Evolutionary conservation across 2,113 vertebrate species (phyloP).

Genomic region (Ceyx cyanopectus): DNA sequence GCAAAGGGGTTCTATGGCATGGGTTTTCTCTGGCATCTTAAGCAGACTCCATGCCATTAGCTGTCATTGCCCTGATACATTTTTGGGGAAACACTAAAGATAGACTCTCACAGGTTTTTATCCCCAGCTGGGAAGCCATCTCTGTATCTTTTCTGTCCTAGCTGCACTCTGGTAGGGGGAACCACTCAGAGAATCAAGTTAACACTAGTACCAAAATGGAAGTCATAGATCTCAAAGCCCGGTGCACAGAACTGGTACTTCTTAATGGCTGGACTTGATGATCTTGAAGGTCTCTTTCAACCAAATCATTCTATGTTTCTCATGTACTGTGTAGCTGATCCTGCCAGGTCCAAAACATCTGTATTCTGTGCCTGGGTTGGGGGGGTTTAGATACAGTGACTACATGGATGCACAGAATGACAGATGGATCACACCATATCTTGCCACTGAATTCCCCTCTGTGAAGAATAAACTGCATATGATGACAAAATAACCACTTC

Average conservation of each 20-base stretch:
- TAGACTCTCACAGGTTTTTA: not conserved
- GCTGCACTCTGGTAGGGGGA: not conserved
- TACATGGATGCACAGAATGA: fast-evolving
- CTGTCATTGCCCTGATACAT: not conserved
- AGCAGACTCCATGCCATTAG: not conserved
- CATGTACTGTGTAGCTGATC: not conserved
- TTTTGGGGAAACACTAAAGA: not conserved
- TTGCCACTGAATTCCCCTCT: not conserved
- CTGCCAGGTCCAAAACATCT: not conserved
- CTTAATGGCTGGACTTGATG: too few relatives aligned
- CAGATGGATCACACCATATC: not conserved
- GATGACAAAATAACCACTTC: not conserved
- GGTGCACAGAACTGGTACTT: not conserved
- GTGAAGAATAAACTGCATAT: not conserved
- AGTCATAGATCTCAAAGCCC: not conserved
- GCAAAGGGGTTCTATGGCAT: not conserved
- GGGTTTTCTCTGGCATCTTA: not conserved
- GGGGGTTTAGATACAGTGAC: not conserved
- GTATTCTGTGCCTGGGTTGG: not conserved
- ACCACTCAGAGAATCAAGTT: not conserved
- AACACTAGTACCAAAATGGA: not conserved
- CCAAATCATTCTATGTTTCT: too few relatives aligned
- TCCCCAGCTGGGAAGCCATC: not conserved
- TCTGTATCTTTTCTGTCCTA: not conserved
- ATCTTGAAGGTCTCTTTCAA: too few relatives aligned